A percentile compares a stretch with the other conserved stretches of the same genome.
phyloP scores from a whole-genome alignment of 2,888 invertebrate species.

The Deilephila porcellus region DNA sequence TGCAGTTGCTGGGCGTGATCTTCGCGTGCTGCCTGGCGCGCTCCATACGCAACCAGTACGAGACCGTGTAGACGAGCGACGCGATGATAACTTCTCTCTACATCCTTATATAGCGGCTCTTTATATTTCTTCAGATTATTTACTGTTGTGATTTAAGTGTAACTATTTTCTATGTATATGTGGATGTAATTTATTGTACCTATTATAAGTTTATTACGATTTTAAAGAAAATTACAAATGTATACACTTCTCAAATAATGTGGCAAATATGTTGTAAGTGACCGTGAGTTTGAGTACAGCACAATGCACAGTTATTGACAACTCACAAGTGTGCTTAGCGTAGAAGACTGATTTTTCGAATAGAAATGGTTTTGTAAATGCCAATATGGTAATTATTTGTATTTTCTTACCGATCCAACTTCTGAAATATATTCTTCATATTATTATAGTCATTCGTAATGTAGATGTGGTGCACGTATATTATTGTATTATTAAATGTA shows the following conservation, averaged over 20 bases:
- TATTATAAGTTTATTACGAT: constrained; percentile 43
- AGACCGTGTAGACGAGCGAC: constrained; percentile 85
- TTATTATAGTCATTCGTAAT: constrained; percentile 22
- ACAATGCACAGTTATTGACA: constrained; percentile 52
- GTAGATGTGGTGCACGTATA: constrained; percentile 38
- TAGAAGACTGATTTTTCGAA: constrained; percentile 80
- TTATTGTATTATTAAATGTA: constrained; percentile 20
- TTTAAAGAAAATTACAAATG: constrained; percentile 28
- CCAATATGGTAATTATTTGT: constrained; percentile 8
- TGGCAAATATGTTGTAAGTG: constrained; percentile 33
- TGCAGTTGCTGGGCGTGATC: constrained; percentile 93
- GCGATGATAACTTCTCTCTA: constrained; percentile 3
- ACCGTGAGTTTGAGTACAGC: constrained; percentile 41
- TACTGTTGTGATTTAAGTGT: constrained; percentile 56
- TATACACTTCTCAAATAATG: constrained; percentile 34
- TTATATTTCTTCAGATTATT: constrained; percentile 30
- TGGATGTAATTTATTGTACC: constrained; percentile 51
- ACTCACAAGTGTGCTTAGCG: constrained; percentile 69
- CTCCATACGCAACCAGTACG: constrained; percentile 96
- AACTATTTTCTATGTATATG: constrained; percentile 50
- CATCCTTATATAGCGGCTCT: constrained; percentile 7
- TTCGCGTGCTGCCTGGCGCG: constrained; percentile 97
- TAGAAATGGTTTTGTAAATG: constrained; percentile 28
- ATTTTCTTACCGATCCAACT: constrained; percentile 23
- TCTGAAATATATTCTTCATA: constrained; percentile 29